phyloP scores from a whole-genome alignment of 2,888 invertebrate genomes.

The Monopis laevigella region DNA sequence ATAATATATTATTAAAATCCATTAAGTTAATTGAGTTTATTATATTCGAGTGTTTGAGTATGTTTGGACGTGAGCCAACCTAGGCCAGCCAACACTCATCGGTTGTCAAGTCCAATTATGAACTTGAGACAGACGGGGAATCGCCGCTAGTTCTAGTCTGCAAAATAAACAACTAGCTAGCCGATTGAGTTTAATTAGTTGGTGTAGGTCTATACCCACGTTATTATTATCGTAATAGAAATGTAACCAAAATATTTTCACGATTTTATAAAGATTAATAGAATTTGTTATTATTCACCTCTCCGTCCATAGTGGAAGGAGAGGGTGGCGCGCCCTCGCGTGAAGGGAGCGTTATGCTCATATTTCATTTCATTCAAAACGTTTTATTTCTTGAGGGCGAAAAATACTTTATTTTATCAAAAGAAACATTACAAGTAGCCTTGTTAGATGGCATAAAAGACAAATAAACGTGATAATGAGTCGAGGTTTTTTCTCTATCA shows the following conservation, averaged over 20 bases:
- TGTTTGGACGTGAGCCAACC: not conserved
- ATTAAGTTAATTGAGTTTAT: conserved; percentile 1
- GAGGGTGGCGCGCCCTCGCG: conserved; percentile 1
- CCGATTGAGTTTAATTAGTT: too few relatives aligned
- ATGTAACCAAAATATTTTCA: not conserved
- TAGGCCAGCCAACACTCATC: conserved; percentile 1
- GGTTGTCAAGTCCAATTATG: conserved; percentile 1
- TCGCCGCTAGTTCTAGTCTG: too few relatives aligned
- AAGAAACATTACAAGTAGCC: conserved; percentile 51
- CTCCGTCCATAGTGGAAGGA: conserved; percentile 21
- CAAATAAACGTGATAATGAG: not conserved
- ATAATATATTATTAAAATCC: conserved; percentile 1
- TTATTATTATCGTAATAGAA: not conserved
- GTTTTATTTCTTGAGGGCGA: conserved; percentile 39
- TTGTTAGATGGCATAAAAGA: not conserved
- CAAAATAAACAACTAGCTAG: too few relatives aligned
- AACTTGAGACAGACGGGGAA: too few relatives aligned
- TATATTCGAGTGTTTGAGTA: conserved; percentile 2
- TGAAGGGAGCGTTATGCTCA: conserved; percentile 24
- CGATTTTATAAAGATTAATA: conserved; percentile 27
- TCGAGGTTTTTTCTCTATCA: not conserved
- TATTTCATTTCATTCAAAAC: conserved; percentile 46
- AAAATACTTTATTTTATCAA: conserved; percentile 53
- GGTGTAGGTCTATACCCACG: too few relatives aligned
- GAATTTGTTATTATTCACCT: conserved; percentile 35